Evolutionary conservation across 2,113 vertebrate species (phyloP), one percentile per base, ranked within the genome.

Genomic region (Erpornis zantholeuca): DNA sequence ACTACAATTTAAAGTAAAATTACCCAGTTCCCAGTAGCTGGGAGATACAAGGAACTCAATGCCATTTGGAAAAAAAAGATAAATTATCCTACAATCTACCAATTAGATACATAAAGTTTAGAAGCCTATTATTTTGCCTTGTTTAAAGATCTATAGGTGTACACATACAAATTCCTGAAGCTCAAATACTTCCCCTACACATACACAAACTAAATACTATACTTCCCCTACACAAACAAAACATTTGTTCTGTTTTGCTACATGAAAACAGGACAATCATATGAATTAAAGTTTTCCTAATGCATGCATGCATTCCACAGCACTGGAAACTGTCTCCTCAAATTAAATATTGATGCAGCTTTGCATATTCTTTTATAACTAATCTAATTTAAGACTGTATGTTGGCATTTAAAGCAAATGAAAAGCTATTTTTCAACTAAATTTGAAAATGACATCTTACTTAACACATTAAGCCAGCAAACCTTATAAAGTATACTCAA

Each of bases 211-310:
- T 33, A 6, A n/a, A n/a, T n/a, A n/a, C n/a, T n/a, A 63, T 25
- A 73, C 11, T 42, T 80, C 28, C 17, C 1, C 1, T 10, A 52
- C 10, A n/a, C 12, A 15, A 0, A 0, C 20, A 56, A 53, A 90
- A 71, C 22, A 42, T 16, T 38, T n/a, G 33, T 59, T 77, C 53
- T 70, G 12, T 76, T 90, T 66, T 70, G 50, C 71, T 80, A 50
- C 18, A 35, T 19, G 31, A 59, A 88, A 83, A 80, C 2, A 22
- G 12, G 36, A 69, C 40, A 68, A 60, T 29, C 10, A 11, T 15
- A 76, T n/a, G 27, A 92, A 87, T 60, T 73, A 33, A 56, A 35
- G 25, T 77, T 77, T 88, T 92, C 60, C 56, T 86, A 90, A 94
- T 12, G 35, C 22, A 71, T 44, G 28, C 44, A 79, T 70, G 54